phyloP scores from a whole-genome alignment of 2,888 invertebrate species.

The Aplocera efformata region DNA sequence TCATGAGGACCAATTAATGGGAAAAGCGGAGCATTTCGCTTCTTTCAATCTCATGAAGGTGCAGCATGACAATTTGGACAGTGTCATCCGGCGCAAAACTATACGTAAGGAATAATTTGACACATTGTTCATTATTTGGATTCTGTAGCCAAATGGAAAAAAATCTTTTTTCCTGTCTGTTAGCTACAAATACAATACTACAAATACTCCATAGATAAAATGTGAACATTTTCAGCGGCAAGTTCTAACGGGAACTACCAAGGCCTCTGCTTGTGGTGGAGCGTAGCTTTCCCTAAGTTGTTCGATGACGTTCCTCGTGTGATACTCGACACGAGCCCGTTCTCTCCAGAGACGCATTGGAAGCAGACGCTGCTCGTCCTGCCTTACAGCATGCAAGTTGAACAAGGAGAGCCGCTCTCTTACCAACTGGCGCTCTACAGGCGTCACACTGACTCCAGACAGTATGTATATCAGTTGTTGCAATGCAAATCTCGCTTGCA shows the following conservation, averaged over 20 bases:
- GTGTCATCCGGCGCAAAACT: conserved; percentile 82
- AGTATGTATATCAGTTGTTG: conserved; percentile 45
- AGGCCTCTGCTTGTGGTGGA: conserved; percentile 91
- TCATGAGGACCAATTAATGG: conserved; percentile 80
- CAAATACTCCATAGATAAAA: no score
- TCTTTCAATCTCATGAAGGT: conserved; percentile 83
- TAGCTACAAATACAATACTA: no score
- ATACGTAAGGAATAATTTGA: conserved; percentile 56
- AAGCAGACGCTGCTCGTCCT: conserved; percentile 94
- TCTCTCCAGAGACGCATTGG: conserved; percentile 90
- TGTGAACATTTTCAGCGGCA: conserved; percentile 54
- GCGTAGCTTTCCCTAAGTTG: conserved; percentile 84
- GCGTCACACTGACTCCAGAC: conserved; percentile 65
- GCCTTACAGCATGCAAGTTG: conserved; percentile 82
- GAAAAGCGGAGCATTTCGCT: conserved; percentile 65
- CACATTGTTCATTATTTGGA: no score
- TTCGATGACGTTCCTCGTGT: conserved; percentile 77
- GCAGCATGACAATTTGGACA: conserved; percentile 79
- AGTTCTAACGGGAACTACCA: conserved; percentile 83
- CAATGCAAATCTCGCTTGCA: no score
- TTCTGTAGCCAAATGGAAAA: no score
- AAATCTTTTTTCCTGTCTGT: no score
- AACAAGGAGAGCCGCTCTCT: conserved; percentile 82
- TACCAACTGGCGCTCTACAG: conserved; percentile 83
- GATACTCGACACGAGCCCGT: conserved; percentile 88